Evolutionary conservation across 2,113 vertebrate species (phyloP).

Genomic region (Leucoraja erinaceus): DNA sequence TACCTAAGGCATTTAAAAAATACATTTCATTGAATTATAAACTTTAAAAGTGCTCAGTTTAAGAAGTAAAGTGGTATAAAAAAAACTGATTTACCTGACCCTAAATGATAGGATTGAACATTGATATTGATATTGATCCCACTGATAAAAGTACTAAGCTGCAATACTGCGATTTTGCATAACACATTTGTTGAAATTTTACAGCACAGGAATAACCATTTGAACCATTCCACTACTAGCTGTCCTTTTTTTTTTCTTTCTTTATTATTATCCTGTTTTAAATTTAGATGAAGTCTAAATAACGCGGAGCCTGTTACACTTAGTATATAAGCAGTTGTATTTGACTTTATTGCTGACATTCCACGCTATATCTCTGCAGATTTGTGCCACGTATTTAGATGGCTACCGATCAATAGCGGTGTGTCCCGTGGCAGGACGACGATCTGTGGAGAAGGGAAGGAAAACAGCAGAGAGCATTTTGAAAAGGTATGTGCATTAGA

Average conservation of each 20-base stretch:
- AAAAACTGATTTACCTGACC: no score
- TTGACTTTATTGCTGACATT: background rate
- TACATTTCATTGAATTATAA: no score
- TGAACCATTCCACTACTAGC: no score
- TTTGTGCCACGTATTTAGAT: conserved; percentile 73
- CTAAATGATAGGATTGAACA: no score
- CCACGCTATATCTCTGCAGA: conserved; percentile 51
- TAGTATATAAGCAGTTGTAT: background rate
- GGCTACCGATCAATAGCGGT: conserved; percentile 75
- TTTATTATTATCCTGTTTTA: no score
- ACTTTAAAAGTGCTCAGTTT: no score
- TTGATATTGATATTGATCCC: no score
- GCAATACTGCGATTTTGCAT: no score
- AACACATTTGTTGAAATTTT: background rate
- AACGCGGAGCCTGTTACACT: background rate
- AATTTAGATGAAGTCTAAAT: background rate
- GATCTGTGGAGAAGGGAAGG: conserved; percentile 64
- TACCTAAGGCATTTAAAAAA: no score
- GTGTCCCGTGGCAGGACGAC: conserved; percentile 66
- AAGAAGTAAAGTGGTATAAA: no score
- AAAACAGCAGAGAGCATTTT: conserved; percentile 69
- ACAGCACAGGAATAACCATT: background rate
- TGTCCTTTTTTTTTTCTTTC: background rate
- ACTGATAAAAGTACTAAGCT: no score
- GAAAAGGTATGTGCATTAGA: conserved; percentile 56